phyloP scores from a whole-genome alignment of 2,888 invertebrate genomes.

The Philhelius pedissequus region DNA sequence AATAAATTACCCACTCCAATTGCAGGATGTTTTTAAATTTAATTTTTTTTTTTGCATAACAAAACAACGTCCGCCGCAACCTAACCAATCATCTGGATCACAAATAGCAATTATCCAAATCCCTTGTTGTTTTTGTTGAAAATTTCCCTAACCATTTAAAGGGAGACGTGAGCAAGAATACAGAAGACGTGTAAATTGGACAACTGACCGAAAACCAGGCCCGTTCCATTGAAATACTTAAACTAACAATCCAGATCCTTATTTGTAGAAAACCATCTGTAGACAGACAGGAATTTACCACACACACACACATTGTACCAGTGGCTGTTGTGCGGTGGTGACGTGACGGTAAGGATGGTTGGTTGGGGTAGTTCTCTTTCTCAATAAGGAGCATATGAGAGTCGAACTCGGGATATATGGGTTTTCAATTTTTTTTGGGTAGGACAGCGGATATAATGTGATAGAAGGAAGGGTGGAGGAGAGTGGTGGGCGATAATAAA shows the following conservation, averaged over 20 bases:
- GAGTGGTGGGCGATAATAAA: slow-evolving; percentile 31
- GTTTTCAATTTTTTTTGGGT: slow-evolving; percentile 58
- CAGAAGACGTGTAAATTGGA: slow-evolving; percentile 62
- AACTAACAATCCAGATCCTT: slow-evolving; percentile 65
- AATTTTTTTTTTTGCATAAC: neutral
- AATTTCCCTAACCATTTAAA: neutral
- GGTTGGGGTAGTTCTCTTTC: neutral
- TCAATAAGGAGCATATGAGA: slow-evolving; percentile 45
- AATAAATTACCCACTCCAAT: slow-evolving; percentile 68
- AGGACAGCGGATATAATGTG: slow-evolving; percentile 45
- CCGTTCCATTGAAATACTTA: slow-evolving; percentile 46
- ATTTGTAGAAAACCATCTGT: slow-evolving; percentile 61
- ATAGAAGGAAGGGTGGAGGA: neutral
- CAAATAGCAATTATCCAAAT: slow-evolving; percentile 69
- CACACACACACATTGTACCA: slow-evolving; percentile 35
- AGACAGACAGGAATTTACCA: slow-evolving; percentile 67
- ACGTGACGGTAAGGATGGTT: neutral
- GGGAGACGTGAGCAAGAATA: slow-evolving; percentile 59
- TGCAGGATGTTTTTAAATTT: slow-evolving; percentile 19
- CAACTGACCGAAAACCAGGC: slow-evolving; percentile 53
- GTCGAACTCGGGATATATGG: slow-evolving; percentile 45
- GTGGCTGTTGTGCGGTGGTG: neutral
- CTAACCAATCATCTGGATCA: slow-evolving; percentile 67
- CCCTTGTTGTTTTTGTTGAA: slow-evolving; percentile 58
- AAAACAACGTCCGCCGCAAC: slow-evolving; percentile 44